Percentiles rank a stretch among this genome's conserved stretches.
Conservation (phyloP, 2,888 invertebrate species). For the Thecophora atra region DNA sequence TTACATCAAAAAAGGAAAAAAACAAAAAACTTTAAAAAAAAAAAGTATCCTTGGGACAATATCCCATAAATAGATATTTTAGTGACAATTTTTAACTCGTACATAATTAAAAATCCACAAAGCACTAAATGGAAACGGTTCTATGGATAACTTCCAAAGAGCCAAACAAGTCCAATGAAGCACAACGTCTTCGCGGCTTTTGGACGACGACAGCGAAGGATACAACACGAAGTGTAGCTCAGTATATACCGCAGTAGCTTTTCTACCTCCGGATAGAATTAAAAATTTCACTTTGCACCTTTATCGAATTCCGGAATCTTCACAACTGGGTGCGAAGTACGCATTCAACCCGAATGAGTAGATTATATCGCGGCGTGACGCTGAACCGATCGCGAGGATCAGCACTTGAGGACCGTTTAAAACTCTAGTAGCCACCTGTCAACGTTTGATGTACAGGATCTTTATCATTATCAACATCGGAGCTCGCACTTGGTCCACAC, state of each 20-base stretch:
- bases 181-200: slow-evolving; percentile 29
- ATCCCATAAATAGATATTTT: too few species aligned
- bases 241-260: neutral
- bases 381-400: slow-evolving; percentile 24
- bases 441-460: slow-evolving; percentile 47
- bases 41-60: too few species aligned
- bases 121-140: too few species aligned
- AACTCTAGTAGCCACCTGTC: slow-evolving; percentile 45
- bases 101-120: too few species aligned
- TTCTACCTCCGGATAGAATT: neutral
- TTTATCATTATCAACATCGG: slow-evolving; percentile 47
- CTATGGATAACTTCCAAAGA: neutral
- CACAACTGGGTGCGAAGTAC: slow-evolving; percentile 40
- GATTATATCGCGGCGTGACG: slow-evolving; percentile 20
- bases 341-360: slow-evolving; percentile 33
- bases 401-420: slow-evolving; percentile 9
- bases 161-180: slow-evolving; percentile 31
- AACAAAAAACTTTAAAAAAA: neutral
- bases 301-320: slow-evolving; percentile 39
- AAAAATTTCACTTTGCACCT: slow-evolving; percentile 27
- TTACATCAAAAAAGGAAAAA: neutral
- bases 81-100: too few species aligned
- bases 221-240: neutral
- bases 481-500: slow-evolving; percentile 36
- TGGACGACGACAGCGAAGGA: slow-evolving; percentile 16